Percentiles rank a stretch among this genome's conserved stretches.
Conservation (phyloP, 2,888 invertebrate genomes). For the Erpobdella octoculata region DNA sequence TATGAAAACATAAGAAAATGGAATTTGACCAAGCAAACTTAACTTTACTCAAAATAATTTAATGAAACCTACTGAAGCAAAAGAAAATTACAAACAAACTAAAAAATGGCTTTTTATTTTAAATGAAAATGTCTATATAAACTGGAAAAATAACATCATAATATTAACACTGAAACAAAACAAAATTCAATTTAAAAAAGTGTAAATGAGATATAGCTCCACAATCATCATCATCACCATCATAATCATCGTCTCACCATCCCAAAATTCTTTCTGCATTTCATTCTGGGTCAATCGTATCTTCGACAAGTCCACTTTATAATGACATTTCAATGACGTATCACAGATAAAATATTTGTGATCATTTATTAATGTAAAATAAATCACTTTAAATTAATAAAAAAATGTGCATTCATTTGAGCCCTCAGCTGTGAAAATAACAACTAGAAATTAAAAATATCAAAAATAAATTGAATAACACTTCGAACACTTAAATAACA, state of each 20-base stretch:
- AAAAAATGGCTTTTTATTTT: no score
- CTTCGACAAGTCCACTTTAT: slow-evolving; percentile 48
- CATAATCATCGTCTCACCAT: slow-evolving; percentile 28
- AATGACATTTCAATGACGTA: background rate
- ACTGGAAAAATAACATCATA: background rate
- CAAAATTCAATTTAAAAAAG: slow-evolving; percentile 1
- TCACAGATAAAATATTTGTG: background rate
- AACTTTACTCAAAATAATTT: background rate
- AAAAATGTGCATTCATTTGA: no score
- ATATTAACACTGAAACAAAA: background rate
- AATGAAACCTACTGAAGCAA: no score
- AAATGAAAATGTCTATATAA: slow-evolving; percentile 35
- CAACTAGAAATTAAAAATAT: no score
- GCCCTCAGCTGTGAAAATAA: no score
- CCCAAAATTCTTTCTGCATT: slow-evolving; percentile 29
- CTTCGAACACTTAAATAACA: no score
- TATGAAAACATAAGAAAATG: no score
- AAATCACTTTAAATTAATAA: no score
- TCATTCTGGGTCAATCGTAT: slow-evolving; percentile 42
- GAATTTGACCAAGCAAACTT: background rate
- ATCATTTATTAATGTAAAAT: no score
- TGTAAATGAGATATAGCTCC: background rate
- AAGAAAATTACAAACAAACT: no score
- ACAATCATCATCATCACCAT: slow-evolving; percentile 14
- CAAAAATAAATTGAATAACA: no score